Conservation (phyloP, 2,113 vertebrate genomes). For the Elachura formosa region DNA sequence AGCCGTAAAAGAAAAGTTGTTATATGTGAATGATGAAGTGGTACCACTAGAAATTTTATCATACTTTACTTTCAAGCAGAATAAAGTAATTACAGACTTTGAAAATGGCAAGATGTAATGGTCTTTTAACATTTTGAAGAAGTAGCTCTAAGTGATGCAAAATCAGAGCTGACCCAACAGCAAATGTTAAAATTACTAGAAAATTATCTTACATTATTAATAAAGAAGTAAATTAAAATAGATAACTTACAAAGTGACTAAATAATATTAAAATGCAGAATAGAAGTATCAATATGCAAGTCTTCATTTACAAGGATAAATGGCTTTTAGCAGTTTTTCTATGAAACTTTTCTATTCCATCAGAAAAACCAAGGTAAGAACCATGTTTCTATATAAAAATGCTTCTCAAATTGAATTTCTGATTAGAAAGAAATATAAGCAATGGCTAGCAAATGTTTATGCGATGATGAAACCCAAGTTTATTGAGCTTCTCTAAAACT, state of each 20-base stretch:
- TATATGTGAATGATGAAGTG: not conserved
- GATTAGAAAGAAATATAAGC: not conserved
- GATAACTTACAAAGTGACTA: not conserved
- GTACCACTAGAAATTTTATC: not conserved
- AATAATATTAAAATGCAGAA: not conserved
- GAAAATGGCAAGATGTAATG: not conserved
- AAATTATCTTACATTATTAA: not conserved
- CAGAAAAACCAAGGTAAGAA: not conserved
- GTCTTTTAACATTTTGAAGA: not conserved
- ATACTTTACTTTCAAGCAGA: not conserved
- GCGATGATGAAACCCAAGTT: fast-evolving
- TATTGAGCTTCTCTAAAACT: not conserved
- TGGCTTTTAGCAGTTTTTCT: not conserved
- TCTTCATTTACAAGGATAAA: not conserved
- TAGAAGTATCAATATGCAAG: not conserved
- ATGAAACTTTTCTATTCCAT: not conserved
- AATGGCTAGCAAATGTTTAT: not conserved
- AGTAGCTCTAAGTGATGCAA: not conserved
- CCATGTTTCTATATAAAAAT: not conserved
- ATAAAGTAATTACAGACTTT: not conserved
- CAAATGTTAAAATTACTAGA: not conserved
- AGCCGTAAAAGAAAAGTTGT: not conserved
- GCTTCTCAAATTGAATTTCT: not conserved
- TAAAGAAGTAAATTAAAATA: not conserved
- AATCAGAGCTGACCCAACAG: not conserved